phyloP scores from a whole-genome alignment of 2,797 vertebrate genomes.

The Mus minutoides region DNA sequence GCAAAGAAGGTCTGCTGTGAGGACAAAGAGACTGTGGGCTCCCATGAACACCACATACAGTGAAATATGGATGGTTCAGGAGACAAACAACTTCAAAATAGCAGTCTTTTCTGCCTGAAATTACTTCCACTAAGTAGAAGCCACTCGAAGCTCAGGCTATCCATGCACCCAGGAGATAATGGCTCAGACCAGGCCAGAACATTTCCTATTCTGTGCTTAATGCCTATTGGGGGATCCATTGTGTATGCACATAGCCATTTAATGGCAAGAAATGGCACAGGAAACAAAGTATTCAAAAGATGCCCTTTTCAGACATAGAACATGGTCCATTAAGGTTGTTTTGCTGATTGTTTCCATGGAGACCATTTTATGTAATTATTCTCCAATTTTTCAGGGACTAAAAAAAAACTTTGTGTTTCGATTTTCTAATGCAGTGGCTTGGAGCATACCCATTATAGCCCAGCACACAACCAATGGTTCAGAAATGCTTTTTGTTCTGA shows the following conservation, averaged over 20 bases:
- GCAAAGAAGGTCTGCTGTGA: not conserved
- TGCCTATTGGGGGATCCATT: too few relatives aligned
- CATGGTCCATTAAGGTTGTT: not conserved
- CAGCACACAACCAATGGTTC: not conserved
- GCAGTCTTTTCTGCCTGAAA: not conserved
- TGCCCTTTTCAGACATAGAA: not conserved
- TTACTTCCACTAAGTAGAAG: not conserved
- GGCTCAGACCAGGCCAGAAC: not conserved
- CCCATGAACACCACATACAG: not conserved
- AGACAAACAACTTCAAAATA: not conserved
- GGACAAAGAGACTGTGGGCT: not conserved
- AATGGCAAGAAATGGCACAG: not conserved
- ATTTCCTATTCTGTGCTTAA: not conserved
- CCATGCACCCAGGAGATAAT: not conserved
- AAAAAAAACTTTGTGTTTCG: not conserved
- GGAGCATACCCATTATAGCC: too few relatives aligned
- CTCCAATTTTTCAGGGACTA: not conserved
- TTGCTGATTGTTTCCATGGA: conserved; percentile 45
- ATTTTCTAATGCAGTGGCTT: not conserved
- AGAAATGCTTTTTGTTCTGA: not conserved
- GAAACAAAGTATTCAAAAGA: not conserved
- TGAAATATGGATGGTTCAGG: not conserved
- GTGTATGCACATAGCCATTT: not conserved
- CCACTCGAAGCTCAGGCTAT: not conserved
- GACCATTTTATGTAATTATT: not conserved